Base-by-base conservation (phyloP, 1,140 invertebrate species). In the Geopemphigus sp. region DNA sequence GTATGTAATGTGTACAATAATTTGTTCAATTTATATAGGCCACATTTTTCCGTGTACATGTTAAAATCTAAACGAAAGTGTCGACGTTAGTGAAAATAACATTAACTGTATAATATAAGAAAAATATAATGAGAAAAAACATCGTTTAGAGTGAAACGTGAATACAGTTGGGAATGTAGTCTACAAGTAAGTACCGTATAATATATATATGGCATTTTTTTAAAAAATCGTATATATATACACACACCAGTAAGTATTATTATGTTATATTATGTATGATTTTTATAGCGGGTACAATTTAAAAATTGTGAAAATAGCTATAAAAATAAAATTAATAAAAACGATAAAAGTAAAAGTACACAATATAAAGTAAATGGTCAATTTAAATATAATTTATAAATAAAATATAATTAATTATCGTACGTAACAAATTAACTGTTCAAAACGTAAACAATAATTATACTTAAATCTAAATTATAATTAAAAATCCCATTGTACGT, bases 331-430 rank as follows among this genome's bases (percentile, higher is more conserved):
- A 29, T 72, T 32, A 54, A 54, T 72, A 72, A 54, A 54, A 54
- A 72, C 12, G 11, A 54, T 53, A 72, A 72, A 72, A 72, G 68
- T 72, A 72, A 54, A 72, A 53, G 50, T 72, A 54, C 29, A 72
- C 24, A 29, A 72, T 54, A 72, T 54, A 72, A 4, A n/a, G 3
- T 26, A 19, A 54, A 54, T 29, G 39, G 64, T 47, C 0, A 5
- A 66, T 26, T 63, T 63, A 19, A 29, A 39, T 39, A 39, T 4
- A 39, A 39, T 39, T 4, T 39, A 8, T 39, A 39, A 4, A 39
- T 39, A 39, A 4, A 39, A 39, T 50, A 50, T 50, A 50, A 50
- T 50, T 50, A 50, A 1, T 14, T 50, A 50, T 14, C 47, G 47
- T 12, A 50, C 47, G 47, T 12, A 50, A 6, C 47, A 50, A 50